These are phyloP conservation scores for Amia ocellicauda DNA, from an alignment of 2,113 vertebrate species.

Conservation along the genomic window DNA sequence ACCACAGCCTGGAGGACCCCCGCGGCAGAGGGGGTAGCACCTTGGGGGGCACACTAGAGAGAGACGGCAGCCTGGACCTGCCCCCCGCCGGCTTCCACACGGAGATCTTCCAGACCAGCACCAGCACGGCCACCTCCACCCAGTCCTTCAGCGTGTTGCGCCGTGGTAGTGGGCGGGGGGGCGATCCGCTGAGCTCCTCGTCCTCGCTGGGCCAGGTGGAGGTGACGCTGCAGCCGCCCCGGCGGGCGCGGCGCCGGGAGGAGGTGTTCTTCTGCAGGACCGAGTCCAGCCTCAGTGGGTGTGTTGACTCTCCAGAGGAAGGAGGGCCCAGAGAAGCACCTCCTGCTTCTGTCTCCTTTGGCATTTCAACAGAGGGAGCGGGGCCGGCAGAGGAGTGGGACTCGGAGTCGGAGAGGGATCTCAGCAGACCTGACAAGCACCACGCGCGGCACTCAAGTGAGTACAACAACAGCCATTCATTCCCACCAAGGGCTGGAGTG, in stretches of 20 bases:
- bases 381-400: slow-evolving; percentile 70
- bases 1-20: slow-evolving; percentile 46
- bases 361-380: slow-evolving; percentile 74
- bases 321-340: slow-evolving; percentile 73
- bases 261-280: slow-evolving; percentile 50
- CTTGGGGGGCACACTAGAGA: slow-evolving; percentile 28
- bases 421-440: slow-evolving; percentile 85
- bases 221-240: slow-evolving; percentile 70
- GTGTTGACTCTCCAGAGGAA: slow-evolving; percentile 76
- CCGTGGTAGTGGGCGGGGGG: slow-evolving; percentile 59
- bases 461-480: slow-evolving; percentile 65
- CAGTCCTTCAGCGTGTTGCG: slow-evolving; percentile 52
- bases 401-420: slow-evolving; percentile 74
- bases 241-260: slow-evolving; percentile 61
- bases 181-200: slow-evolving; percentile 51
- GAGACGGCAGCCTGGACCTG: neutral
- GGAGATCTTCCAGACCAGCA: neutral
- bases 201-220: slow-evolving; percentile 62
- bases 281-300: slow-evolving; percentile 63
- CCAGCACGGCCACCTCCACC: slow-evolving; percentile 11
- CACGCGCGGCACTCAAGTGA: slow-evolving; percentile 88
- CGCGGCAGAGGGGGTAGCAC: slow-evolving; percentile 40
- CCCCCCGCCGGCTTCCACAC: slow-evolving; percentile 2
- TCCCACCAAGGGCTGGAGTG: no score
- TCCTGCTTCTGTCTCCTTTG: slow-evolving; percentile 82